Conservation (phyloP, 2,888 invertebrate species). For the Platynereis dumerilii region DNA sequence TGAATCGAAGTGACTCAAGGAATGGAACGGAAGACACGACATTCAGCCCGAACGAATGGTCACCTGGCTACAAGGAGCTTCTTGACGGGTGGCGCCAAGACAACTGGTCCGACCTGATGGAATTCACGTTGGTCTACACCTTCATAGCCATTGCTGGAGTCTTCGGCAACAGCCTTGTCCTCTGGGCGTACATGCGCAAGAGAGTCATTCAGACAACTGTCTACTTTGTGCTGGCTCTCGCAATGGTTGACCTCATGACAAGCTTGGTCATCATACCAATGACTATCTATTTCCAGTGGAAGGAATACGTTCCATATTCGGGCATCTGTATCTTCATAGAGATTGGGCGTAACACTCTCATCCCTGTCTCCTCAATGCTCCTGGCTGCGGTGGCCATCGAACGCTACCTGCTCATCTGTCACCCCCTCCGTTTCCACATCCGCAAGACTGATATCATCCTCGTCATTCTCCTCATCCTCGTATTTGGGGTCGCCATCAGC, state of each 20-base stretch:
- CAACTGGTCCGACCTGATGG: too few species aligned
- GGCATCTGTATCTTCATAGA: conserved; percentile 45
- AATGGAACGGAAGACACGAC: too few species aligned
- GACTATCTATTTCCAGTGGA: conserved; percentile 43
- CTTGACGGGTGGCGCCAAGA: too few species aligned
- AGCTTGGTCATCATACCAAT: conserved; percentile 49
- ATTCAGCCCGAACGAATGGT: too few species aligned
- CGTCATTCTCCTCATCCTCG: conserved; percentile 11
- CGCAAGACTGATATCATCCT: conserved; percentile 33
- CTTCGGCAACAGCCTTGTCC: conserved; percentile 42
- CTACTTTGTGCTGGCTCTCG: conserved; percentile 45
- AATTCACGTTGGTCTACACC: conserved; percentile 19
- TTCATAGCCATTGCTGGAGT: conserved; percentile 33
- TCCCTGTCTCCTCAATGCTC: conserved; percentile 46
- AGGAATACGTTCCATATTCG: conserved; percentile 38
- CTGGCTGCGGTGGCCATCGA: conserved; percentile 51
- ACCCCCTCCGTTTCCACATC: conserved; percentile 35
- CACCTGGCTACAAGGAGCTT: too few species aligned
- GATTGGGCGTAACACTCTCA: conserved; percentile 40
- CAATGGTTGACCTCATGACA: conserved; percentile 47
- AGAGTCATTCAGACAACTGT: conserved; percentile 38
- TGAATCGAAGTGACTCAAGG: too few species aligned
- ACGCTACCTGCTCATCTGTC: conserved; percentile 48
- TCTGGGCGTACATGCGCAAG: conserved; percentile 35
- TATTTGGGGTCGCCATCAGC: not conserved